Conservation (phyloP, 2,888 invertebrate genomes). For the Pterobdella sp. region DNA sequence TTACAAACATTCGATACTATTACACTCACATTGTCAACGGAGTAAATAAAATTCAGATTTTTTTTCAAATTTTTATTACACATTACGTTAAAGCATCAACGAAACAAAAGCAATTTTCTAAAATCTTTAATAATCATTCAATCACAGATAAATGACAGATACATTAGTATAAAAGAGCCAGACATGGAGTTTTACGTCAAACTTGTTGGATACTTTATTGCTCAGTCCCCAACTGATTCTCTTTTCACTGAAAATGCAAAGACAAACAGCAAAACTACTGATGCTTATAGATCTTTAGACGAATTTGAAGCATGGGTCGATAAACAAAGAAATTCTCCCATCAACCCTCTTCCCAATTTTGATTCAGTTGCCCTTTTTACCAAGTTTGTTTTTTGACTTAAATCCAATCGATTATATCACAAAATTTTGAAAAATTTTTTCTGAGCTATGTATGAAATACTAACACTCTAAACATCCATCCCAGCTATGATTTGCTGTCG, state of each 20-base stretch:
- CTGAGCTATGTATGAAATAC: background rate
- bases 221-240: constrained; percentile 29
- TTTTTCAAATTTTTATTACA: background rate
- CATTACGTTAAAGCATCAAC: background rate
- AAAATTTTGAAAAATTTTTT: background rate
- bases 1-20: constrained; percentile 34
- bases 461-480: background rate
- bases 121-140: background rate
- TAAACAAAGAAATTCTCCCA: background rate
- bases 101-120: background rate
- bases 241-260: constrained; percentile 24
- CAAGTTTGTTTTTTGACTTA: constrained; percentile 19
- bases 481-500: background rate
- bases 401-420: background rate
- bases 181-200: constrained; percentile 35
- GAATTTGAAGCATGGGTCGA: constrained; percentile 19
- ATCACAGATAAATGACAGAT: constrained; percentile 30
- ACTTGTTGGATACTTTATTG: constrained; percentile 31
- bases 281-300: background rate
- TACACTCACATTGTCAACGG: constrained; percentile 36
- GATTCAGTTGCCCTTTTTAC: constrained; percentile 28
- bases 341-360: constrained; percentile 20
- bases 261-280: background rate
- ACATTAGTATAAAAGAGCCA: constrained; percentile 38
- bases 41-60: constrained; percentile 1